Conservation (phyloP, 2,797 vertebrate species). For the Leucoraja ocellata region DNA sequence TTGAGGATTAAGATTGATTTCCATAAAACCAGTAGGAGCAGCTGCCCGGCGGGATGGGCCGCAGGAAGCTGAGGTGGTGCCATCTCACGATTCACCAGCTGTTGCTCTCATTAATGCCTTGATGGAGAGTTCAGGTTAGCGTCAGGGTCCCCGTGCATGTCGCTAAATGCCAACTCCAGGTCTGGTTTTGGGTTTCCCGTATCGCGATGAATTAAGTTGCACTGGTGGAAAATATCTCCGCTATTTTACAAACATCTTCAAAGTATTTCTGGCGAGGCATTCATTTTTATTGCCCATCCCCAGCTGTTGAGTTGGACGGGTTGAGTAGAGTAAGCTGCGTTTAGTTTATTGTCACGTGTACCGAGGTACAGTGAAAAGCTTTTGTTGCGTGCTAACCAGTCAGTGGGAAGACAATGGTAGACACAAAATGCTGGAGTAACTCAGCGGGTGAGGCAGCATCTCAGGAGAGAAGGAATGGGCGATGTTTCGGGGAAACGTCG, state of each 20-base stretch:
- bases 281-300: not conserved
- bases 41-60: not conserved
- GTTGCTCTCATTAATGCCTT: not conserved
- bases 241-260: not conserved
- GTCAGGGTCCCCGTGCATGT: not conserved
- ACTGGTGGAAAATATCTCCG: not conserved
- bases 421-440: too few species aligned
- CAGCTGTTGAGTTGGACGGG: not conserved
- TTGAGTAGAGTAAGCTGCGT: too few species aligned
- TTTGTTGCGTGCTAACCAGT: too few species aligned
- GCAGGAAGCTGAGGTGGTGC: not conserved
- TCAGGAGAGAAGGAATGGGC: too few species aligned
- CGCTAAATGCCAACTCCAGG: not conserved
- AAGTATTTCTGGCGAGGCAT: not conserved
- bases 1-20: not conserved
- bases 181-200: not conserved
- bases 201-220: not conserved
- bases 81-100: not conserved
- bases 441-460: too few species aligned
- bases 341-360: too few species aligned
- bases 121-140: not conserved
- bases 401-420: too few species aligned
- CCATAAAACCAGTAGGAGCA: not conserved
- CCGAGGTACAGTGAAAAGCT: too few species aligned
- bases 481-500: too few species aligned